phyloP scores from a whole-genome alignment of 2,888 invertebrate genomes.

The Andrena fulva region DNA sequence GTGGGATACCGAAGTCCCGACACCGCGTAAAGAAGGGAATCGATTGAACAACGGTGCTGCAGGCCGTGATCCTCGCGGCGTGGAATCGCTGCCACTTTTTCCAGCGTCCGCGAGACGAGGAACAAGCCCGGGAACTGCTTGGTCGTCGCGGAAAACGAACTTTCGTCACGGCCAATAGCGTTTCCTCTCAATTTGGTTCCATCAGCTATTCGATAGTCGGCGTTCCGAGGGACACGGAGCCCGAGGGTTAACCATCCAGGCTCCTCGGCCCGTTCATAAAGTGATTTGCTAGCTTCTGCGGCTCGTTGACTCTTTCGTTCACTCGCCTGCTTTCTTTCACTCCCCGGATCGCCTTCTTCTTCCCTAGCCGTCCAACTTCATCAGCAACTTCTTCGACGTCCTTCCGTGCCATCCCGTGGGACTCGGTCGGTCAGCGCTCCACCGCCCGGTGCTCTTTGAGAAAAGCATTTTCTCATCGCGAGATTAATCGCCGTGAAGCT shows the following conservation, averaged over 20 bases:
- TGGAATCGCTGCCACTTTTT: constrained; percentile 7
- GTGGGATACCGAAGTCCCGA: constrained; percentile 1
- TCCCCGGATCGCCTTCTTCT: constrained; percentile 6
- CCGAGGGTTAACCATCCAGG: constrained; percentile 76
- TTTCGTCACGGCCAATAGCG: constrained; percentile 70
- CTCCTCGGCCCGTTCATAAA: constrained; percentile 79
- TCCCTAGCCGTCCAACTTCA: constrained; percentile 18
- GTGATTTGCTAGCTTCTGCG: constrained; percentile 76
- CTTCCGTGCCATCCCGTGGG: constrained; percentile 12
- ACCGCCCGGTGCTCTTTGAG: constrained; percentile 55
- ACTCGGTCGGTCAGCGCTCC: constrained; percentile 39
- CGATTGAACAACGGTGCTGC: not conserved
- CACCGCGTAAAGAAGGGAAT: not conserved
- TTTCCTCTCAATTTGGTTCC: constrained; percentile 75
- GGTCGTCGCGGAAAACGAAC: constrained; percentile 39
- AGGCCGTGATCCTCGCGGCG: not conserved
- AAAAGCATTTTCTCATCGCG: constrained; percentile 55
- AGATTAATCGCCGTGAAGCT: constrained; percentile 68
- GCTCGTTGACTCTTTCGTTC: constrained; percentile 62
- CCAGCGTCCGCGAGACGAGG: not conserved
- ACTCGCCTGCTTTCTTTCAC: constrained; percentile 48
- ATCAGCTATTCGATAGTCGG: constrained; percentile 67
- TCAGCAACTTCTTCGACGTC: constrained; percentile 40
- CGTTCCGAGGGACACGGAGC: constrained; percentile 47
- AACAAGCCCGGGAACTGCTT: constrained; percentile 12